Evolutionary conservation across 2,888 invertebrate species (phyloP), one percentile per base, ranked within the genome.

Genomic region (Catonia carolina): DNA sequence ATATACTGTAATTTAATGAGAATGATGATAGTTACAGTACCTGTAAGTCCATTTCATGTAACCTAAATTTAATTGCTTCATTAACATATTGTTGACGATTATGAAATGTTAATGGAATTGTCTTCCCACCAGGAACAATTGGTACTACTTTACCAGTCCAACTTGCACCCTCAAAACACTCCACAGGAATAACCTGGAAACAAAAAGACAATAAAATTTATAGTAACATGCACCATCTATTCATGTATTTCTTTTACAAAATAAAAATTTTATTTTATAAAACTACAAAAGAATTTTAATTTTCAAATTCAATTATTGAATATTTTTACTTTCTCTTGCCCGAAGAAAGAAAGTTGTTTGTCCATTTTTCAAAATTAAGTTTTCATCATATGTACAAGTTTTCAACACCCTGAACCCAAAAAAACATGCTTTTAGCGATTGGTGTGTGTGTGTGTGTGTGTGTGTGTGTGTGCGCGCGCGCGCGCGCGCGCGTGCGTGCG

Each of bases 21-120:
- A n/a, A n/a, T n/a, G n/a, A n/a, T n/a, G n/a, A 27, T 27, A 27
- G 8, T n/a, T 50, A 37, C 58, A 47, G 37, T 54, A 81, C 77
- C 74, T 81, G 82, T 31, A 75, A 63, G 66, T 82, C 78, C 74
- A 82, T 79, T 67, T 83, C 82, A 65, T 80, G 78, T 54, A 82
- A 70, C 53, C 83, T 69, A 67, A 78, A 82, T 60, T 76, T 74
- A 14, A 82, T 71, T 18, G 80, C 81, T 64, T 77, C 75, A 55
- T 81, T 78, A 41, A 79, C 79, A 68, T 82, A 83, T 61, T 81
- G 80, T 41, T 73, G 67, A 27, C 82, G 72, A 68, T 80, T 82
- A 60, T 74, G 73, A 67, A 79, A 82, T 14, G 78, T 78, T 33
- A 83, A 69, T 0, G 79, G 77, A 58, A 82, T 76, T 63, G 75